phyloP scores from a whole-genome alignment of 1,140 invertebrate genomes.

The Acarapis woodi region DNA sequence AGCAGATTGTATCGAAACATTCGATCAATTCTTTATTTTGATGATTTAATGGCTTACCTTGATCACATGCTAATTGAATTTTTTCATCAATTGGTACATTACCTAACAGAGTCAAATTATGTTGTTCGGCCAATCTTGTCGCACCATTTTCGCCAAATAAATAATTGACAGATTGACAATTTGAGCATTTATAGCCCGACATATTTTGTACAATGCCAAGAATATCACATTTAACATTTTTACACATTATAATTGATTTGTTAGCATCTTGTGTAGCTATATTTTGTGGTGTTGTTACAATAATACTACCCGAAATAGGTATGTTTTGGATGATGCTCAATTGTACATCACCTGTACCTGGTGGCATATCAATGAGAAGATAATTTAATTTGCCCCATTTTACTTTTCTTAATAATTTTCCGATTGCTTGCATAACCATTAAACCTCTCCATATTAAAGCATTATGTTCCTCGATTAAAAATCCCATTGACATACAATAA shows the following conservation, averaged over 20 bases:
- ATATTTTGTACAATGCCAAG: conserved; percentile 61
- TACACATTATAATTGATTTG: conserved; percentile 18
- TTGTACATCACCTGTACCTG: conserved; percentile 69
- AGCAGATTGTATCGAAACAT: not conserved
- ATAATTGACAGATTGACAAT: conserved; percentile 23
- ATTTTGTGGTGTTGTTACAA: conserved; percentile 58
- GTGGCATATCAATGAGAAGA: conserved; percentile 58
- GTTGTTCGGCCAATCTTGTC: conserved; percentile 13
- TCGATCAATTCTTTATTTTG: too few relatives aligned
- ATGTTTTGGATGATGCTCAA: conserved; percentile 58
- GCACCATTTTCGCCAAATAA: conserved; percentile 15
- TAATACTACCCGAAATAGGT: conserved; percentile 40
- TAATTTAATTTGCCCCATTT: conserved; percentile 45
- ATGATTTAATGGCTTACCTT: not conserved
- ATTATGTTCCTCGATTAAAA: conserved; percentile 40
- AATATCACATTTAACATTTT: conserved; percentile 40
- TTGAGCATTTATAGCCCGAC: conserved; percentile 29
- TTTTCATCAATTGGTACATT: conserved; percentile 4
- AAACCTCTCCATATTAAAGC: conserved; percentile 63
- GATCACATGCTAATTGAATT: not conserved
- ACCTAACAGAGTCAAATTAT: conserved; percentile 10
- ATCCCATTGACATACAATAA: conserved; percentile 81
- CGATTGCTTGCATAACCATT: conserved; percentile 77
- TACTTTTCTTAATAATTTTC: conserved; percentile 33
- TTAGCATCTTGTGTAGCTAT: conserved; percentile 47